Percentiles rank a stretch among this genome's conserved stretches.
Evolutionary conservation across 2,888 invertebrate species (phyloP).

Genomic region (Cryptus armator): DNA sequence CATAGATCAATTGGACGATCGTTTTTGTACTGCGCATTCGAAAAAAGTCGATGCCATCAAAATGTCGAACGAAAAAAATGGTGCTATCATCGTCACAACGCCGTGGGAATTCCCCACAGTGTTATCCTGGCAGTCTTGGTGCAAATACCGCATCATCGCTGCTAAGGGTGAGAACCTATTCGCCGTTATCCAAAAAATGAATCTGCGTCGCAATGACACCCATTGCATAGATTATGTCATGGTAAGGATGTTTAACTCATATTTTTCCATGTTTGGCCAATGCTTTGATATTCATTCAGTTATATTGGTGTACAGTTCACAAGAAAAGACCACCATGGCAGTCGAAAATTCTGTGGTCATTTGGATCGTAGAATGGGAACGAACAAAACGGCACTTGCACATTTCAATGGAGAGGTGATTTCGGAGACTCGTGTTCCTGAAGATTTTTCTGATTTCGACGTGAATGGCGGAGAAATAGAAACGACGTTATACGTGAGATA

Average conservation of each 20-base stretch:
- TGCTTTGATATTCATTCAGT: neutral
- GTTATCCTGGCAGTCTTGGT: constrained; percentile 68
- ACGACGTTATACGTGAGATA: constrained; percentile 84
- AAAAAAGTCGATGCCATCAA: constrained; percentile 51
- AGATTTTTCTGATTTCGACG: constrained; percentile 64
- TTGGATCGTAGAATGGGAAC: constrained; percentile 75
- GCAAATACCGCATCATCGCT: constrained; percentile 77
- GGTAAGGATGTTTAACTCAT: constrained; percentile 73
- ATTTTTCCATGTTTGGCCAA: neutral
- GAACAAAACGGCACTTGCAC: constrained; percentile 20
- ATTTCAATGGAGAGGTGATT: constrained; percentile 69
- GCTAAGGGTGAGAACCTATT: constrained; percentile 83
- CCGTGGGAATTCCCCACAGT: constrained; percentile 62
- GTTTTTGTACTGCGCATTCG: constrained; percentile 73
- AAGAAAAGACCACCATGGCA: constrained; percentile 77
- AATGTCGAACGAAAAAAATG: constrained; percentile 33
- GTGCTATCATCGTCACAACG: constrained; percentile 67
- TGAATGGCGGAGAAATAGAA: constrained; percentile 80
- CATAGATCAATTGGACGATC: constrained; percentile 74
- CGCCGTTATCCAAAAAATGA: constrained; percentile 86
- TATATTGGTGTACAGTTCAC: constrained; percentile 76
- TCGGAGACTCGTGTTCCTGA: constrained; percentile 44
- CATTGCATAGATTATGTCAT: constrained; percentile 86
- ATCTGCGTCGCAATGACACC: constrained; percentile 82
- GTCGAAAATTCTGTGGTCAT: constrained; percentile 82